These are phyloP conservation scores for Drosophila kambysellisi DNA, from an alignment of 2,888 invertebrate genomes.

Conservation along the genomic window DNA sequence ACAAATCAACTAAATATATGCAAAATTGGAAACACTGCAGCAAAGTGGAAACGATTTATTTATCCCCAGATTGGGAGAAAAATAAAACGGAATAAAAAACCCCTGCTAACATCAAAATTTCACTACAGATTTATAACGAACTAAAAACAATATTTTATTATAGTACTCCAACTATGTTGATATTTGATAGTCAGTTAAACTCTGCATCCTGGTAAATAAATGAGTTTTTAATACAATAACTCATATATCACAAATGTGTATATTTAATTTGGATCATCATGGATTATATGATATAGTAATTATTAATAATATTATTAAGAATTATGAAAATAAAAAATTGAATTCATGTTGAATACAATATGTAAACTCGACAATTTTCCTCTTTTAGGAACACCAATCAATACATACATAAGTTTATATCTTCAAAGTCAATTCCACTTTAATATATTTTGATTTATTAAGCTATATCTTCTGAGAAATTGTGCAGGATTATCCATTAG, in stretches of 20 bases:
- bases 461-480: background rate
- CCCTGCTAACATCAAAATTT: background rate
- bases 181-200: background rate
- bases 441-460: background rate
- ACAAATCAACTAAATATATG: conserved; percentile 17
- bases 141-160: background rate
- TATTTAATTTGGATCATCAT: background rate
- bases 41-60: background rate
- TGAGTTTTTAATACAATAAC: background rate
- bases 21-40: conserved; percentile 8
- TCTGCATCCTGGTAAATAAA: background rate
- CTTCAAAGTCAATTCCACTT: background rate
- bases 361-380: background rate
- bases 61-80: background rate
- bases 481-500: background rate
- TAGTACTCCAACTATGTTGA: background rate
- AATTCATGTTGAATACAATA: background rate
- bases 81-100: too few species aligned
- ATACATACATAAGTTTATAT: too few species aligned
- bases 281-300: background rate
- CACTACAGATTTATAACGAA: background rate
- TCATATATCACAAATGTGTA: background rate
- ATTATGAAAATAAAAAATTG: background rate
- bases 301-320: background rate
- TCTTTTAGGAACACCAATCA: too few species aligned